These are phyloP conservation scores for Empis livida DNA, from an alignment of 2,888 invertebrate species.

Conservation along the genomic window DNA sequence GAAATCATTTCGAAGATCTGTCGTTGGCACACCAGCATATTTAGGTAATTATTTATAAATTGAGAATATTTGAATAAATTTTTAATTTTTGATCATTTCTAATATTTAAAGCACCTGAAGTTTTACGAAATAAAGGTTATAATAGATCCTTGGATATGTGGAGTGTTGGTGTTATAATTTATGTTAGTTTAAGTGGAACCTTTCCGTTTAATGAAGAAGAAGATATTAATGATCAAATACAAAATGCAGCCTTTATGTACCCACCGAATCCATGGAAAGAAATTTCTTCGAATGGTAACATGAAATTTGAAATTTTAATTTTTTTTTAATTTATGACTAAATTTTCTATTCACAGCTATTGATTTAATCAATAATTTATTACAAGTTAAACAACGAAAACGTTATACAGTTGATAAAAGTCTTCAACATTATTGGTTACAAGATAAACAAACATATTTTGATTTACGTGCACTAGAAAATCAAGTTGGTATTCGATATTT, in stretches of 20 bases:
- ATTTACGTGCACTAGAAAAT: slow-evolving; percentile 76
- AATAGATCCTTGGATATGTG: slow-evolving; percentile 99
- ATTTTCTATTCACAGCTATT: slow-evolving; percentile 53
- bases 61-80: no score
- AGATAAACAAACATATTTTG: slow-evolving; percentile 91
- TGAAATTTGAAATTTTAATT: no score
- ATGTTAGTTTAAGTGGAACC: slow-evolving; percentile 95
- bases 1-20: slow-evolving; percentile 92
- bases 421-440: slow-evolving; percentile 92
- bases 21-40: slow-evolving; percentile 98
- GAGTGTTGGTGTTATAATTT: slow-evolving; percentile 98
- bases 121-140: slow-evolving; percentile 95
- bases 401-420: slow-evolving; percentile 93
- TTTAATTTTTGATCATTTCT: no score
- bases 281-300: slow-evolving; percentile 74
- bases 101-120: slow-evolving; percentile 77
- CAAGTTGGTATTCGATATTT: slow-evolving; percentile 68
- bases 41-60: slow-evolving; percentile 46
- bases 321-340: no score
- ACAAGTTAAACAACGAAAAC: slow-evolving; percentile 91
- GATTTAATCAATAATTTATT: slow-evolving; percentile 95
- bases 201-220: slow-evolving; percentile 99
- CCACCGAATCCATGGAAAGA: slow-evolving; percentile 96
- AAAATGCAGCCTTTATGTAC: slow-evolving; percentile 99
- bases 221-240: slow-evolving; percentile 98